Base-by-base conservation (phyloP, 2,797 vertebrate genomes). In the Garrulus glandarius region DNA sequence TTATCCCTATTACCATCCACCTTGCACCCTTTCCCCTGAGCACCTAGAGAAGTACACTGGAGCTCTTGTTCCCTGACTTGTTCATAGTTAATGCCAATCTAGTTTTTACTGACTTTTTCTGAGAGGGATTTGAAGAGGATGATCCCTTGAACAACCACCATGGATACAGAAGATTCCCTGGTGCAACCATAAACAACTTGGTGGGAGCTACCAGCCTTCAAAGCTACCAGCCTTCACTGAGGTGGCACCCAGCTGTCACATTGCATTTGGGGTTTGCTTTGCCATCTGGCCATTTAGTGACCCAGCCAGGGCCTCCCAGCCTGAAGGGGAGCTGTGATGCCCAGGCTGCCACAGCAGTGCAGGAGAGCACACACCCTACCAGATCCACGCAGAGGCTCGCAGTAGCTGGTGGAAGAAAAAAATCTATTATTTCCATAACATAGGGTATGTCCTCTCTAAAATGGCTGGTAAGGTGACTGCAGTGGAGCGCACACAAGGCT, bases 311-410 rank as follows among this genome's bases (percentile, higher is more conserved):
- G n/a, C 37, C 36, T 76, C 67, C 43, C 41, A 44, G 30, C 36
- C 59, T 7, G 3, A 34, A 74, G 53, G 41, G n/a, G 71, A 68
- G 64, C 91, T 43, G 52, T 32, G 34, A 23, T 36, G 36, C 39
- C 39, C 4, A 1, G 43, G 32, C 49, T 75, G 37, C 60, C 36
- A 29, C 20, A 64, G 34, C 56, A 36, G 72, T 1, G 1, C 34
- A 57, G 21, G 15, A 83, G 24, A 59, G 22, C 59, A 72, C 5
- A 0, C 11, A 64, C 47, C 37, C 32, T 63, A 52, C 49, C 39
- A 84, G 55, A 67, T 43, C 50, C 70, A 41, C 0, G 0, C 21
- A 0, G 4, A 83, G 68, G 41, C 72, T 63, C 0, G 0, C 0
- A 3, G 46, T 2, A 78, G 37, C 43, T 47, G 24, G 12, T 5